These are phyloP conservation scores for Dilophus febrilis DNA, from an alignment of 2,888 invertebrate species.

Conservation along the genomic window DNA sequence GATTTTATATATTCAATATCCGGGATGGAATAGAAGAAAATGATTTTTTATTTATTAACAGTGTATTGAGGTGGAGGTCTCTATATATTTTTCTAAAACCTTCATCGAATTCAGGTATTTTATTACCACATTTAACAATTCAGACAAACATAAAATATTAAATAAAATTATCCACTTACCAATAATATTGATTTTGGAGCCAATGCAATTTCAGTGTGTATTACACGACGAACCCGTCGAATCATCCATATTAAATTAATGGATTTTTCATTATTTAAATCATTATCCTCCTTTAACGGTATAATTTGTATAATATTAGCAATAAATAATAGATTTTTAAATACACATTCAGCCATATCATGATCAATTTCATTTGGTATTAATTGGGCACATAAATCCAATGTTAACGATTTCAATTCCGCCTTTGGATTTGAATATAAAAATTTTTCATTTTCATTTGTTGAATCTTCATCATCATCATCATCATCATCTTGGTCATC, in stretches of 20 bases:
- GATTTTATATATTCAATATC: too few relatives aligned
- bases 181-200: conserved; percentile 47
- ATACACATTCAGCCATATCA: conserved; percentile 53
- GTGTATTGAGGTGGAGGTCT: too few relatives aligned
- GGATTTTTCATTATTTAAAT: conserved; percentile 16
- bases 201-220: conserved; percentile 63
- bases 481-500: not conserved
- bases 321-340: conserved; percentile 51
- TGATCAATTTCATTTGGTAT: conserved; percentile 45
- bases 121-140: too few relatives aligned
- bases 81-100: too few relatives aligned
- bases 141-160: not conserved
- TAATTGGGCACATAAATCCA: conserved; percentile 62
- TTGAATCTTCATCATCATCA: conserved; percentile 17
- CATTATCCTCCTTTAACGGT: conserved; percentile 24
- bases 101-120: too few relatives aligned
- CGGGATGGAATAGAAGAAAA: not conserved
- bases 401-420: conserved; percentile 44
- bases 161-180: conserved; percentile 35
- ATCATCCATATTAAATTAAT: conserved; percentile 59
- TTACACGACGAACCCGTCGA: conserved; percentile 52
- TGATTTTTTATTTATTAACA: too few relatives aligned
- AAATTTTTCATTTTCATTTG: conserved; percentile 34
- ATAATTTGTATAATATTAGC: conserved; percentile 45
- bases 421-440: conserved; percentile 44